Evolutionary conservation across 1,140 invertebrate genomes (phyloP).

Genomic region (Cotesia vestalis): DNA sequence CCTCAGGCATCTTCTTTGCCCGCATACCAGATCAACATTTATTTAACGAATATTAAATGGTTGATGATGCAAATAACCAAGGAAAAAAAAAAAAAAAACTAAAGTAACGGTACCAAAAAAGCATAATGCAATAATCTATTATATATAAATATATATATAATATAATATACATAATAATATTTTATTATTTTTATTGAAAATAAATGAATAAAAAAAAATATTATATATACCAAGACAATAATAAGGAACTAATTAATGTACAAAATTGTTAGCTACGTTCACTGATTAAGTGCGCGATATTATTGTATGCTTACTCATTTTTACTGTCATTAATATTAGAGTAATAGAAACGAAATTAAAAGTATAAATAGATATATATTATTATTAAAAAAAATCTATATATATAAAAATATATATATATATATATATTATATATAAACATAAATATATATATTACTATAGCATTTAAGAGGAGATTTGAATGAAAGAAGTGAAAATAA

Average conservation of each 20-base stretch:
- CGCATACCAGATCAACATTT: not conserved
- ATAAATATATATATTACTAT: not conserved
- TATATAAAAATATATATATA: not conserved
- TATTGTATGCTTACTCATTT: no score
- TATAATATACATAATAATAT: conserved; percentile 66
- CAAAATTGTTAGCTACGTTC: conserved; percentile 65
- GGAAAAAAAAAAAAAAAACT: conserved; percentile 32
- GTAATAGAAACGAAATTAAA: conserved; percentile 32
- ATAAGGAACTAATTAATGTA: conserved; percentile 64
- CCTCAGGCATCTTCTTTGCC: not conserved
- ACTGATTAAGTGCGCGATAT: conserved; percentile 47
- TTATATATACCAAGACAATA: conserved; percentile 57
- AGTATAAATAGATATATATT: conserved; percentile 25
- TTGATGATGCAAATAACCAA: conserved; percentile 19
- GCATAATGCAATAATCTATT: conserved; percentile 68
- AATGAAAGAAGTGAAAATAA: not conserved
- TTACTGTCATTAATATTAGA: no score
- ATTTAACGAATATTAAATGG: not conserved
- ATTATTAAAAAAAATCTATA: not conserved
- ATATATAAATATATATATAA: conserved; percentile 58
- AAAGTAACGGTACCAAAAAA: conserved; percentile 66
- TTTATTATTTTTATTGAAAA: conserved; percentile 67
- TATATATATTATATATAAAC: conserved; percentile 18
- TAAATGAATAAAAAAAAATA: conserved; percentile 54
- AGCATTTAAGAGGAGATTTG: conserved; percentile 14